Evolutionary conservation across 2,113 vertebrate species (phyloP).

Genomic region (Glaucomys volans): DNA sequence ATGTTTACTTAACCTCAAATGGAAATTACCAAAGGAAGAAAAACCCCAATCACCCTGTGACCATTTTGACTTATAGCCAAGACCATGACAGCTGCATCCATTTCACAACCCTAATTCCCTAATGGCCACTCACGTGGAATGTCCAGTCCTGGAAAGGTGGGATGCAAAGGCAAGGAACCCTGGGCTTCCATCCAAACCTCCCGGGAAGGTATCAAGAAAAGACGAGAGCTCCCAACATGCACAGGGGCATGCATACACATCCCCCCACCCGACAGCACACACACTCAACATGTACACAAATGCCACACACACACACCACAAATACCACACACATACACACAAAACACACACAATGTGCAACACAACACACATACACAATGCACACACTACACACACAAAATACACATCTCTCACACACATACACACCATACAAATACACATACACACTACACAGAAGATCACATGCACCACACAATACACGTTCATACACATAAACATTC

Average conservation of each 20-base stretch:
- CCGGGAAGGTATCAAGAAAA: background rate
- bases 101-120: background rate
- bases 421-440: no score
- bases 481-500: background rate
- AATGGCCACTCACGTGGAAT: background rate
- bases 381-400: background rate
- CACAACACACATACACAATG: background rate
- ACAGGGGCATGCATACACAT: background rate
- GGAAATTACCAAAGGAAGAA: background rate
- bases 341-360: background rate
- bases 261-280: no score
- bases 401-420: background rate
- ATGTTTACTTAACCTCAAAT: constrained; percentile 38
- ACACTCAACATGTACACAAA: no score
- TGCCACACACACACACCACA: no score
- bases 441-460: background rate
- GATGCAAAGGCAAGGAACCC: background rate
- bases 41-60: background rate
- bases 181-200: background rate
- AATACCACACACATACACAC: no score
- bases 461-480: background rate
- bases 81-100: background rate
- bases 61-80: background rate
- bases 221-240: background rate
- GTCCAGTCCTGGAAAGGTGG: background rate